phyloP scores from a whole-genome alignment of 2,888 invertebrate species.

The Erebia ligea region DNA sequence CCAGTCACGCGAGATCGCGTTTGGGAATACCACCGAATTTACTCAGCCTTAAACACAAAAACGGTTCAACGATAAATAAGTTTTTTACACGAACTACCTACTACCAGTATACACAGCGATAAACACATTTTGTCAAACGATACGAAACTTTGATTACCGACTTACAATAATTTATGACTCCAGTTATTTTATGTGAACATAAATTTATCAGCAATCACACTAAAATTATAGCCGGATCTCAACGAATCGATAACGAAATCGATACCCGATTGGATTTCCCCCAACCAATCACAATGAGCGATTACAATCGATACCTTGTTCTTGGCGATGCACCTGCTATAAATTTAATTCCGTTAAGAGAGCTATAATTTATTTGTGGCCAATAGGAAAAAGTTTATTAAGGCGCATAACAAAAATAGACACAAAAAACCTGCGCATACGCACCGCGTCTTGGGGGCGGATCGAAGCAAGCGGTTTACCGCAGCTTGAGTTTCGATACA shows the following conservation, averaged over 20 bases:
- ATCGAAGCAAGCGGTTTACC: conserved; percentile 53
- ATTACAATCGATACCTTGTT: conserved; percentile 62
- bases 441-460: conserved; percentile 69
- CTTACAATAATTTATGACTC: conserved; percentile 5
- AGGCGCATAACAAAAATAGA: conserved; percentile 57
- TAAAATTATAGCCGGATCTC: background rate
- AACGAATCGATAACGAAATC: conserved; percentile 50
- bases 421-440: conserved; percentile 57
- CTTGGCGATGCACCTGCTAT: conserved; percentile 70
- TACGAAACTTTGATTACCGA: conserved; percentile 8
- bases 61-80: conserved; percentile 51
- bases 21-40: conserved; percentile 52
- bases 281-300: conserved; percentile 59
- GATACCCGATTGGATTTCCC: conserved; percentile 54
- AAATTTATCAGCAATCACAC: conserved; percentile 1
- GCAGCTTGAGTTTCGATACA: conserved; percentile 63
- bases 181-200: background rate
- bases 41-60: conserved; percentile 49
- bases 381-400: conserved; percentile 81
- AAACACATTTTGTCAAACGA: conserved; percentile 19
- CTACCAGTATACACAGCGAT: conserved; percentile 22
- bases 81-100: conserved; percentile 49
- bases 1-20: conserved; percentile 80
- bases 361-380: conserved; percentile 71
- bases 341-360: conserved; percentile 73